Base-by-base conservation (phyloP, 2,888 invertebrate genomes). In the Pseudanteris insignis region DNA sequence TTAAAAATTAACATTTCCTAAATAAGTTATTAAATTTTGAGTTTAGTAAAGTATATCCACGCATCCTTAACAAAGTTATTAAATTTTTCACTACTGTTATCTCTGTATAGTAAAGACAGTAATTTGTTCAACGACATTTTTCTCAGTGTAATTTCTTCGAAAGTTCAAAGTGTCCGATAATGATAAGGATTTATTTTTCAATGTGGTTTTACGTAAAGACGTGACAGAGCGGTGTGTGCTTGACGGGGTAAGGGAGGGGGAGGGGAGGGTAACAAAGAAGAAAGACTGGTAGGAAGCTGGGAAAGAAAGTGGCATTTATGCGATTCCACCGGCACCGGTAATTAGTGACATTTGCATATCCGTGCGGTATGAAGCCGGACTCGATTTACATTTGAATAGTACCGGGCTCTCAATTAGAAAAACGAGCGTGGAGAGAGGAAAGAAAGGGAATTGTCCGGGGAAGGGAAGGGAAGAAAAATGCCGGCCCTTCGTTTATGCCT, bases 331-430 rank as follows among this genome's bases (percentile, higher is more conserved):
- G 65, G 70, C 73, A 70, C 72, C 69, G 69, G 74, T 76, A 78
- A 78, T 78, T 77, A 77, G 76, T 70, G 70, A 66, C 68, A 78
- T 78, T 78, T 77, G 76, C 78, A 78, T 78, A 78, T 74, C 75
- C 74, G 70, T 40, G 41, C 60, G 44, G 41, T 30, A 57, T 34
- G 61, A 48, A 43, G 51, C 36, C 44, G 57, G 62, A 66, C 67
- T 64, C 69, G 65, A 77, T 78, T 78, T 77, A 72, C 77, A 77
- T 78, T 70, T 72, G 76, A 77, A 78, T 78, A 66, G 70, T 63
- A 50, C 47, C 63, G 63, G 47, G 57, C 68, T 67, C 60, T 47
- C 48, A 65, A 50, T 51, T 58, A 63, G 67, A 67, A 73, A 71
- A 37, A 37, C 14, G 30, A 72, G 69, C 67, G 64, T n/a, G n/a